Evolutionary conservation across 1,140 invertebrate genomes (phyloP), one percentile per base, ranked within the genome.

Genomic region (Sycobia sp.): DNA sequence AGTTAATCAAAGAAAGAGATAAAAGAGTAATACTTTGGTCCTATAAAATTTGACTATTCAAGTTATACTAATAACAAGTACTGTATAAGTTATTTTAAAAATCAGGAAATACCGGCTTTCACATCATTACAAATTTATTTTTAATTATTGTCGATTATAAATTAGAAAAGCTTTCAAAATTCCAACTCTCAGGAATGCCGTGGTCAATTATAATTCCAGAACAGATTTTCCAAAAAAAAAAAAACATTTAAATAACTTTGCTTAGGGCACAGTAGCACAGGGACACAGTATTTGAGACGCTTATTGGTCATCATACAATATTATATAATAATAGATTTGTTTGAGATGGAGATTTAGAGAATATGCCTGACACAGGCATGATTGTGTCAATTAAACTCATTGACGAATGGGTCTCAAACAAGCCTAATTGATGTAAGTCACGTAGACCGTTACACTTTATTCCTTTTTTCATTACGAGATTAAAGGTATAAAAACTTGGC

Each of bases 1-100:
- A 57, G 36, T 43, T 14, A 14, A 14, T 49, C n/a, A 43, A 57
- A 50, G 54, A 65, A 60, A 65, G 62, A 65, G 47, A 29, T 51
- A 58, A 54, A 65, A 59, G 55, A 65, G 49, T 51, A 77, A 78
- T 79, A 80, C 69, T 77, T 75, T 68, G 67, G 76, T 76, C 76
- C 68, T 70, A 73, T 77, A 78, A 80, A 80, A 80, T 73, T 75
- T 76, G 71, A 75, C 53, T 51, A 51, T 57, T 57, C 47, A 57
- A 63, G 51, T 62, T 57, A 63, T 49, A 63, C 62, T 63, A 56
- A 25, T 62, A 55, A 62, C 59, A 62, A 56, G 60, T 56, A 47
- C 16, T 62, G 43, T 22, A 55, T 49, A 53, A 58, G 34, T 58
- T 51, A 59, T 38, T 43, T 58, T 36, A 58, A 65, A 58, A 65